Percentiles rank a stretch among this genome's conserved stretches.
phyloP scores from a whole-genome alignment of 2,888 invertebrate genomes.

The Phortica magna region DNA sequence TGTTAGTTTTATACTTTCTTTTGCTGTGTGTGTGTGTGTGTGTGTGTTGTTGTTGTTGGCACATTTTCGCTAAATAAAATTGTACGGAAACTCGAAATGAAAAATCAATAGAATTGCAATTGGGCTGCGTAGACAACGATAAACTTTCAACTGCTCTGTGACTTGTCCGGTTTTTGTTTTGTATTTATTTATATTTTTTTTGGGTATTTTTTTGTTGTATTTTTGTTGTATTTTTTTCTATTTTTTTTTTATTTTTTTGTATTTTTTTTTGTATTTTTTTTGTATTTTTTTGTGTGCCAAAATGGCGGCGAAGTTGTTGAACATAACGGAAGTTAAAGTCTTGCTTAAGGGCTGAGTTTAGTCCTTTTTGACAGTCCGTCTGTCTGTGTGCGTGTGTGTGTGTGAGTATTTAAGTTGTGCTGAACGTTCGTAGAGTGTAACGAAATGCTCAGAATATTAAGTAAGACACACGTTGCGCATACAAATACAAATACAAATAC shows the following conservation, averaged over 20 bases:
- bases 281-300: background rate
- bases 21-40: constrained; percentile 10
- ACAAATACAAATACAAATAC: background rate
- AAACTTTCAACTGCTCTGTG: constrained; percentile 12
- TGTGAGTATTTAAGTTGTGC: no score
- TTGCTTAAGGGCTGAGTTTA: no score
- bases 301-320: no score
- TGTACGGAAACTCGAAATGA: constrained; percentile 49
- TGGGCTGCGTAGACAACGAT: constrained; percentile 47
- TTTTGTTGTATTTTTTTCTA: constrained; percentile 35
- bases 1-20: background rate
- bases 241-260: background rate
- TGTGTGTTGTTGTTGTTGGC: background rate
- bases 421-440: no score
- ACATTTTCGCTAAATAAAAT: constrained; percentile 45
- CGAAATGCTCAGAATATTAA: background rate
- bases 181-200: constrained; percentile 1
- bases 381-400: background rate
- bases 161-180: constrained; percentile 7
- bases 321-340: no score
- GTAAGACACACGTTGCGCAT: background rate
- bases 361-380: no score
- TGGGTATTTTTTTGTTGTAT: background rate
- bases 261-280: constrained; percentile 36
- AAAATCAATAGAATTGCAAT: constrained; percentile 70